Conservation (phyloP, 64 coral and sea anemone genomes). For the Dendronephthya gigantea region DNA sequence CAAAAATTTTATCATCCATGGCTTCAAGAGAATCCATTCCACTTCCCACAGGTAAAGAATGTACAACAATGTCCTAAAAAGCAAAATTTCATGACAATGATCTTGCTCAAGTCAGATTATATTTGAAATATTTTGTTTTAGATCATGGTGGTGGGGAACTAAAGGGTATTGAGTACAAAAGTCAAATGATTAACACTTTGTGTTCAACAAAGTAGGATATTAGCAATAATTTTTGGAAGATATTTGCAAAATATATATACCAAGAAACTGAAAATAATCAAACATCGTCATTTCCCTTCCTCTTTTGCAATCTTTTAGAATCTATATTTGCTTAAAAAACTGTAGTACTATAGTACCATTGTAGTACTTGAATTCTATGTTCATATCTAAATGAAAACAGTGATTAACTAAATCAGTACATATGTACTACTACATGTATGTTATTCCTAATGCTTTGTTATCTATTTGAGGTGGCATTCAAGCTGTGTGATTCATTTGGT, state of each 20-base stretch:
- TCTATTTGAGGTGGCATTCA: conserved; percentile 2
- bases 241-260: no score
- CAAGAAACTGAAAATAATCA: background rate
- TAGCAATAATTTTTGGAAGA: no score
- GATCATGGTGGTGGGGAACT: background rate
- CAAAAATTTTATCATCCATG: background rate
- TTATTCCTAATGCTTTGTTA: background rate
- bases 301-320: no score
- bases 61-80: no score
- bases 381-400: no score
- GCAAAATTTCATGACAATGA: no score
- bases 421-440: background rate
- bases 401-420: background rate
- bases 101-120: no score
- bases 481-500: conserved; percentile 15
- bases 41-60: background rate
- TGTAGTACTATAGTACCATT: no score
- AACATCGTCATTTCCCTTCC: background rate
- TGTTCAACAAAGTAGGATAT: background rate
- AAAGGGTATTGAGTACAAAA: background rate
- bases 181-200: background rate
- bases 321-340: no score
- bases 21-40: background rate
- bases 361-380: no score
- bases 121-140: no score